Percentiles rank a stretch among this genome's conserved stretches.
Conservation (phyloP, 2,888 invertebrate species). For the Chymomyza fuscimana region DNA sequence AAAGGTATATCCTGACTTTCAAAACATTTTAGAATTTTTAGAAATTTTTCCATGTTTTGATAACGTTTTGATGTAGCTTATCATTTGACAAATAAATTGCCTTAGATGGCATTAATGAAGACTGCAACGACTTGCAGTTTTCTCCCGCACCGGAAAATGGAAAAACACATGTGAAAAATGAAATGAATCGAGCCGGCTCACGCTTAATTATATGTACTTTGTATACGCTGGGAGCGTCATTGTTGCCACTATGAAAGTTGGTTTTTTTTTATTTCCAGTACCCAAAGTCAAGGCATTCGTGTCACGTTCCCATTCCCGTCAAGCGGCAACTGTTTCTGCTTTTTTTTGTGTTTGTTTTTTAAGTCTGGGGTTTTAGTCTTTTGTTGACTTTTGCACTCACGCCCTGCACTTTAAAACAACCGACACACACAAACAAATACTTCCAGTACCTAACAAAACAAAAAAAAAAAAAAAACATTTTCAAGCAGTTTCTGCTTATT, state of each 20-base stretch:
- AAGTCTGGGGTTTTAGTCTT: not conserved
- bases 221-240: not conserved
- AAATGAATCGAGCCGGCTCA: not conserved
- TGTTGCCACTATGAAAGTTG: not conserved
- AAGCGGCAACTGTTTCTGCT: not conserved
- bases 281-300: not conserved
- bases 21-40: too few relatives aligned
- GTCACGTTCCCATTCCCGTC: not conserved
- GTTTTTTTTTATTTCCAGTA: not conserved
- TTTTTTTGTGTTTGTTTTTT: not conserved
- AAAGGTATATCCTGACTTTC: too few relatives aligned
- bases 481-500: conserved; percentile 6
- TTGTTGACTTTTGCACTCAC: conserved; percentile 5
- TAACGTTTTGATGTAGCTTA: not conserved
- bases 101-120: not conserved
- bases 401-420: not conserved
- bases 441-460: not conserved
- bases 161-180: not conserved
- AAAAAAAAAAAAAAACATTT: not conserved
- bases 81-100: not conserved
- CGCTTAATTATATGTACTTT: conserved; percentile 1
- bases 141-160: not conserved
- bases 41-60: too few relatives aligned
- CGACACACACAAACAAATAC: not conserved
- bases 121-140: not conserved